Base-by-base conservation (phyloP, 2,888 invertebrate genomes). In the Cephonodes hylas region DNA sequence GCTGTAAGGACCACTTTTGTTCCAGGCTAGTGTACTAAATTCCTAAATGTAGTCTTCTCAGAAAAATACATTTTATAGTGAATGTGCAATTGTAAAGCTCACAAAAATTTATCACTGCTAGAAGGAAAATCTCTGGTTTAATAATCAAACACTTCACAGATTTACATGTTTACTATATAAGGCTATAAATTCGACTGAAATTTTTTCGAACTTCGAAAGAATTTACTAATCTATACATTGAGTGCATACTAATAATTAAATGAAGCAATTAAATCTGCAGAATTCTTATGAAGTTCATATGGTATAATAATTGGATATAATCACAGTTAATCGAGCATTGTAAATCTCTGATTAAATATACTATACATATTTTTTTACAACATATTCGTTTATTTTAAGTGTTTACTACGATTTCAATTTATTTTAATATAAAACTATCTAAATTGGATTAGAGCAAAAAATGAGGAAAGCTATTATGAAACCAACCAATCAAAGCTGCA, bases 301-400 rank as follows among this genome's bases (percentile, higher is more conserved):
- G n/a, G n/a, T n/a, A n/a, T 46, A 34, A 23, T 61, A 59, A 61
- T 56, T 42, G 15, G 31, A 38, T 58, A 46, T 42, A 53, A 63
- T 63, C 63, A 63, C 59, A 63, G 63, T 59, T 60, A 59, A 62
- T 44, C 15, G 42, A 57, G 25, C 59, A 59, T 56, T 60, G 53
- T 59, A 53, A 60, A 60, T 59, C 44, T 45, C 59, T 45, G 34
- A 53, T 56, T 22, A 45, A 38, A 44, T 46, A 45, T 46, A 61
- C 15, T 61, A 61, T 25, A 58, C 48, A 53, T 18, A 53, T 27
- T 18, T 15, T 18, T 18, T n/a, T 15, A 15, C 18, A 31, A 27
- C 15, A 46, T 46, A 27, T 48, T 25, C 5, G 25, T 48, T 25
- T 25, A 48, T 25, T 48, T 25, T 48, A 53, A 7, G 22, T 46